Conservation (phyloP, 1,140 invertebrate genomes). For the Nixonia krombeini region DNA sequence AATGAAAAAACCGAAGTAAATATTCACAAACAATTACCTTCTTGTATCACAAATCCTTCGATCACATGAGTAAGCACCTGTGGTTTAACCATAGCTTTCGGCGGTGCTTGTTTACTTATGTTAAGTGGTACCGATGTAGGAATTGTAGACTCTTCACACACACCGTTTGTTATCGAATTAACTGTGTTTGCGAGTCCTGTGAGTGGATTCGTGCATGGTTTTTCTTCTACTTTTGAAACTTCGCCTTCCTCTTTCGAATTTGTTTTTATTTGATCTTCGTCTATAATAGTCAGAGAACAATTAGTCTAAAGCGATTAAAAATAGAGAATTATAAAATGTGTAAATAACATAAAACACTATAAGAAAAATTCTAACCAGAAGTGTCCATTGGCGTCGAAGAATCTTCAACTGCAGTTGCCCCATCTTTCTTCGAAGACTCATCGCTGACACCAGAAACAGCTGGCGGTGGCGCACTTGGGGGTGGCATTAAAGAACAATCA, state of each 20-base stretch:
- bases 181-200: constrained; percentile 65
- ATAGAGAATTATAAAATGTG: no score
- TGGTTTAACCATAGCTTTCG: constrained; percentile 96
- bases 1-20: background rate
- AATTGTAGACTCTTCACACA: constrained; percentile 50
- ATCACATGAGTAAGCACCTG: constrained; percentile 97
- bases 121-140: constrained; percentile 51
- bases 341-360: no score
- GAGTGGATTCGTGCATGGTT: constrained; percentile 61
- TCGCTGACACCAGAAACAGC: constrained; percentile 35
- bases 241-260: constrained; percentile 47
- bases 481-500: constrained; percentile 52
- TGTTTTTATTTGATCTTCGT: constrained; percentile 51
- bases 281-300: no score
- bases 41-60: constrained; percentile 97
- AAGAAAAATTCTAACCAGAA: constrained; percentile 13
- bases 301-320: no score
- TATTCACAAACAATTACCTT: constrained; percentile 74
- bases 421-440: constrained; percentile 55
- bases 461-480: constrained; percentile 33
- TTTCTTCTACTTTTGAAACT: constrained; percentile 56
- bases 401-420: constrained; percentile 8
- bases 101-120: constrained; percentile 77
- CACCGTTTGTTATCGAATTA: constrained; percentile 67
- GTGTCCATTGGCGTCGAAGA: constrained; percentile 19